A percentile compares a stretch with the other conserved stretches of the same genome.
These are phyloP conservation scores for Tetraneura akinire DNA, from an alignment of 1,140 invertebrate species.

Conservation along the genomic window DNA sequence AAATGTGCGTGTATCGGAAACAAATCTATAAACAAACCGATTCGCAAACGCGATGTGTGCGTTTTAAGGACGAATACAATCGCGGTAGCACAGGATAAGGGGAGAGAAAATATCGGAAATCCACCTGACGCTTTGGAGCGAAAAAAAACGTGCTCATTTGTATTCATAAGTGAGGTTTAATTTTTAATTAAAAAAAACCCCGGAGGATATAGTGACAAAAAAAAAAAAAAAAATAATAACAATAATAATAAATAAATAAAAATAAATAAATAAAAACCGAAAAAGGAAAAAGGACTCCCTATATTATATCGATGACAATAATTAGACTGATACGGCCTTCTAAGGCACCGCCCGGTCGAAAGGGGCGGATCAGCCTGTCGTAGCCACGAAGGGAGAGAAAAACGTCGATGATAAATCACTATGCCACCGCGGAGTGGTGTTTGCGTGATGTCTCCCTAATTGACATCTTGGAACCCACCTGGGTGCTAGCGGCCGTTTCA, in stretches of 20 bases:
- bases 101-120: neutral
- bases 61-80: neutral
- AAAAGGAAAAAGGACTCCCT: slow-evolving; percentile 1
- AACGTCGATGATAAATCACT: slow-evolving; percentile 48
- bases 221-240: too few relatives aligned
- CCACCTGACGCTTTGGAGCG: neutral
- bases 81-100: too few relatives aligned
- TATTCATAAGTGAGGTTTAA: slow-evolving; percentile 40
- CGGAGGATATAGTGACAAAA: neutral
- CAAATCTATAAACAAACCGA: slow-evolving; percentile 4
- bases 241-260: too few relatives aligned
- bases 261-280: too few relatives aligned
- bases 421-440: neutral
- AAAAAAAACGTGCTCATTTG: neutral
- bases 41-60: neutral
- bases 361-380: neutral
- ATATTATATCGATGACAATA: slow-evolving; percentile 26
- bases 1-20: slow-evolving; percentile 33
- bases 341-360: slow-evolving; percentile 8
- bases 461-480: slow-evolving; percentile 46
- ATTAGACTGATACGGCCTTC: slow-evolving; percentile 29
- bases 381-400: neutral
- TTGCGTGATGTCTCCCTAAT: slow-evolving; percentile 45
- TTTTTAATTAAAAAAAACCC: slow-evolving; percentile 25
- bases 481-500: neutral